Base-by-base conservation (phyloP, 2,797 vertebrate species). In the Ctenosaura bakeri region DNA sequence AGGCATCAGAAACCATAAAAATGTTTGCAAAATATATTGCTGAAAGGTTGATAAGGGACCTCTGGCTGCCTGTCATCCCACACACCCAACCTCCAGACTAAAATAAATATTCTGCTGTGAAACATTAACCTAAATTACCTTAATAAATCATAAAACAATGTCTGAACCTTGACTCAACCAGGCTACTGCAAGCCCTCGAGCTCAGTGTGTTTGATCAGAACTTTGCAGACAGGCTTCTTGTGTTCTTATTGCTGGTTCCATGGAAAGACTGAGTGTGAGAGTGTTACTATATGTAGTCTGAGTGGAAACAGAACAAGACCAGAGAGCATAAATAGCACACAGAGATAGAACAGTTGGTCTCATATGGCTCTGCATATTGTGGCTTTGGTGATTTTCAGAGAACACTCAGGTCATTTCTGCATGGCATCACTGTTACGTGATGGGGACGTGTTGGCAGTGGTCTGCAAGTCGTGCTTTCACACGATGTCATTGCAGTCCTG, bases 51-150 rank as follows among this genome's bases (percentile, higher is more conserved):
- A 54, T 77, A 82, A 86, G 56, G 52, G 76, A 29, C 24, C 78
- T 82, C 35, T 81, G 24, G 38, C 52, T 50, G 32, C 13, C 77
- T 73, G 64, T 84, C 18, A 46, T 14, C 38, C 12, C 32, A 59
- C 81, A 78, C 85, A 50, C 62, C 85, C 76, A 83, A 38, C 42
- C 16, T 80, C 35, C 52, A 62, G 38, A 79, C n/a, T 62, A 50
- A 26, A 35, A 87, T 59, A 87, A 89, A 89, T 42, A 56, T 26
- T 54, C n/a, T 12, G 12, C 22, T 79, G 91, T 87, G 85, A 92
- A 92, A 84, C 79, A 92, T 89, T 89, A 91, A 89, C 80, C 26
- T 52, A 87, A 89, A 87, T 89, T 83, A 54, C 32, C n/a, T 59
- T 38, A 10, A n/a, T 71, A 52, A 73, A 59, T 73, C 38, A 29